These are phyloP conservation scores for Onychomys torridus DNA, from an alignment of 2,797 vertebrate genomes.

Conservation along the genomic window DNA sequence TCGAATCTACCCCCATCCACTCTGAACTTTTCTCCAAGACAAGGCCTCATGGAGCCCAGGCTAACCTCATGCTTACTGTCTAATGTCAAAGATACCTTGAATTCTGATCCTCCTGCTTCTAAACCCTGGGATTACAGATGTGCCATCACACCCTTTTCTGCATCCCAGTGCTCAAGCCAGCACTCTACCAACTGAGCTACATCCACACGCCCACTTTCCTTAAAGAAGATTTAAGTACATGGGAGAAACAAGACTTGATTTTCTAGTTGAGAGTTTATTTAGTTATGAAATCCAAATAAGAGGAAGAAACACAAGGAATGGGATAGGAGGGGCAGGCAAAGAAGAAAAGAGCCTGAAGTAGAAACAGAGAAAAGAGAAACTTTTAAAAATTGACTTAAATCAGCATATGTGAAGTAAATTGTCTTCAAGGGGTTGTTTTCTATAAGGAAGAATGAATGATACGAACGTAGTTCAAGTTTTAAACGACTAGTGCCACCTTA, in stretches of 20 bases:
- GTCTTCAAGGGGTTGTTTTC: constrained; percentile 5
- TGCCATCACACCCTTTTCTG: background rate
- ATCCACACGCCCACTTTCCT: background rate
- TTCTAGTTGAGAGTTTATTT: background rate
- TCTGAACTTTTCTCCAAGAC: background rate
- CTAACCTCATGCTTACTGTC: background rate
- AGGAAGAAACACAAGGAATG: background rate
- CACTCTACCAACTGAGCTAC: background rate
- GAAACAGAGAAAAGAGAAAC: background rate
- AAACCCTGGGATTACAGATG: background rate
- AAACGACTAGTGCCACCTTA: constrained; percentile 6
- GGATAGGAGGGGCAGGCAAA: background rate
- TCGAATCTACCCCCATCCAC: background rate
- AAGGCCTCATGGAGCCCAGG: too few species aligned
- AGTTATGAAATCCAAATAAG: background rate
- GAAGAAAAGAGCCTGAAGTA: background rate
- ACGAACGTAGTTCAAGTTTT: constrained; percentile 32
- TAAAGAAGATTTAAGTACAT: background rate
- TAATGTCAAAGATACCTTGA: background rate
- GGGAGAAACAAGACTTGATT: background rate
- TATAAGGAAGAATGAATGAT: constrained; percentile 9
- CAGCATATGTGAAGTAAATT: background rate
- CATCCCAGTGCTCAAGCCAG: background rate
- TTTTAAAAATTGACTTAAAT: background rate
- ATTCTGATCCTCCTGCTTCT: background rate